Conservation (phyloP, 2,888 invertebrate species). For the Lagria hirta region DNA sequence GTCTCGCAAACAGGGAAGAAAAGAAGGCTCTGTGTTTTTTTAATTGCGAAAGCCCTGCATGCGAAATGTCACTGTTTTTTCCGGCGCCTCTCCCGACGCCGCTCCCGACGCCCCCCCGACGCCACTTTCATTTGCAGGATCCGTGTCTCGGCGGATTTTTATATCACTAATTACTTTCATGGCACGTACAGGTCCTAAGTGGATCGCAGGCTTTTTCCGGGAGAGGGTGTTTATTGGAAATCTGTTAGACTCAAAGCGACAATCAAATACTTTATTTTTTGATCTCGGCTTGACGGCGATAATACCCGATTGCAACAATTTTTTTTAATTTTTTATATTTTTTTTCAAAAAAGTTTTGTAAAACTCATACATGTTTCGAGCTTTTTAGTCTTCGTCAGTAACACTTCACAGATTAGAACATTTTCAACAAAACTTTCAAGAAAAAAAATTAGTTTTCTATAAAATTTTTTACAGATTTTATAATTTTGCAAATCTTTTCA, state of each 20-base stretch:
- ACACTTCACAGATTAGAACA: too few relatives aligned
- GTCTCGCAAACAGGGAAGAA: constrained; percentile 29
- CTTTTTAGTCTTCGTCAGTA: too few relatives aligned
- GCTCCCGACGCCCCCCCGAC: constrained; percentile 12
- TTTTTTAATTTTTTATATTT: too few relatives aligned
- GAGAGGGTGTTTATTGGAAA: constrained; percentile 13
- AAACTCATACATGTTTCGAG: too few relatives aligned
- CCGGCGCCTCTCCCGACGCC: constrained; percentile 26
- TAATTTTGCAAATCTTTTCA: too few relatives aligned
- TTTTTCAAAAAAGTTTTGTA: too few relatives aligned
- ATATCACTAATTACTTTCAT: constrained; percentile 56
- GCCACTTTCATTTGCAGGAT: constrained; percentile 54
- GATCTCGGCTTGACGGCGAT: background rate
- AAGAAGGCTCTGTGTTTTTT: constrained; percentile 38
- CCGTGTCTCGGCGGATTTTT: constrained; percentile 55
- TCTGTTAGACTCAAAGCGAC: constrained; percentile 12
- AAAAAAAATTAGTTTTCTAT: too few relatives aligned
- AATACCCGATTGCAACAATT: too few relatives aligned
- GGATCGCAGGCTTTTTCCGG: constrained; percentile 24
- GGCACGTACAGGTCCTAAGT: constrained; percentile 46
- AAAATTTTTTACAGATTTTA: too few relatives aligned
- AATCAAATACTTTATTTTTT: constrained; percentile 9
- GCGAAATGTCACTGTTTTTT: constrained; percentile 50
- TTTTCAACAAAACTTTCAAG: too few relatives aligned
- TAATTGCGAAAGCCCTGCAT: constrained; percentile 51